Percentiles rank a stretch among this genome's conserved stretches.
phyloP scores from a whole-genome alignment of 2,888 invertebrate species.

The Clanis bilineata region DNA sequence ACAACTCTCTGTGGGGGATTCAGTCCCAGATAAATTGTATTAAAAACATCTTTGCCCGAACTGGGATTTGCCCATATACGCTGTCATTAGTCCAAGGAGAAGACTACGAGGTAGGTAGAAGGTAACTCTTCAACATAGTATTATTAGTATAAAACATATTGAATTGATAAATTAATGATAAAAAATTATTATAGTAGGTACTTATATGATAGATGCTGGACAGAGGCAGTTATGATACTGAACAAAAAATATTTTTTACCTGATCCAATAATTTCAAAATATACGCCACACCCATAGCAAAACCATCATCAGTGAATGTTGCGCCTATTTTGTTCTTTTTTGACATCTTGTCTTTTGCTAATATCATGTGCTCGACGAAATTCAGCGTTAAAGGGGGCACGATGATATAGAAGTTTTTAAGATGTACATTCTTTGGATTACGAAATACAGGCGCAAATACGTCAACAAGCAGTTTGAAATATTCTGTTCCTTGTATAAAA shows the following conservation, averaged over 20 bases:
- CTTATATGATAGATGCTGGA: no score
- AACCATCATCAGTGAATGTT: slow-evolving; percentile 98
- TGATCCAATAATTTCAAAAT: slow-evolving; percentile 95
- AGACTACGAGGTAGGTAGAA: no score
- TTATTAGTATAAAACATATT: no score
- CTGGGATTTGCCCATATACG: no score
- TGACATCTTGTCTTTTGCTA: slow-evolving; percentile 95
- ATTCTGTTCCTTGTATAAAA: slow-evolving; percentile 94
- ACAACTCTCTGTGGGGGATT: no score
- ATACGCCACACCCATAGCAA: slow-evolving; percentile 97
- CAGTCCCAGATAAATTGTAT: no score
- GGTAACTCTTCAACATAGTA: no score
- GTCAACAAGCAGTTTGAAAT: slow-evolving; percentile 93
- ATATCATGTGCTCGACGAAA: slow-evolving; percentile 95
- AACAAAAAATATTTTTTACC: slow-evolving; percentile 44
- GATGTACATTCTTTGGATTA: slow-evolving; percentile 92
- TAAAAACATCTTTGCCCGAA: no score
- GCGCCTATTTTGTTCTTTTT: slow-evolving; percentile 94
- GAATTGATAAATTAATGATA: no score
- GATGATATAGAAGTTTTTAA: slow-evolving; percentile 95
- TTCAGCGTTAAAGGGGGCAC: slow-evolving; percentile 97
- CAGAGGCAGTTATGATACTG: no score
- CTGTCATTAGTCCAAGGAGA: no score
- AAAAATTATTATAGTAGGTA: no score
- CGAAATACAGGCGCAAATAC: slow-evolving; percentile 95